These are phyloP conservation scores for Myotis brandtii DNA, from an alignment of 2,113 vertebrate species.

Conservation along the genomic window DNA sequence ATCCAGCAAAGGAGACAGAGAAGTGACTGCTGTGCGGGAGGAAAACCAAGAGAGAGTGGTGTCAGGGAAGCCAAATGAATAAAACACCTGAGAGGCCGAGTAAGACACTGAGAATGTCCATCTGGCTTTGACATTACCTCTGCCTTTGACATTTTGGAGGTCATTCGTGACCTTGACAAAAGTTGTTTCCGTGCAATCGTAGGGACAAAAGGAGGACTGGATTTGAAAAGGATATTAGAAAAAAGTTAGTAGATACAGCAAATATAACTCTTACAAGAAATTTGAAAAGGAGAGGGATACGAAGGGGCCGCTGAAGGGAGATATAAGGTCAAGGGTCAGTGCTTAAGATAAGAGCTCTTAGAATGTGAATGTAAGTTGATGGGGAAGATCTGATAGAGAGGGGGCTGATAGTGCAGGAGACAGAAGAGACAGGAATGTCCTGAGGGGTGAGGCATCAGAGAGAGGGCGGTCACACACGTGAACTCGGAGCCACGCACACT, in stretches of 20 bases:
- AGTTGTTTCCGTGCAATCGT: not conserved
- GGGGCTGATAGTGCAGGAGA: accelerated
- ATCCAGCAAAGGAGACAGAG: not conserved
- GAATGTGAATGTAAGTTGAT: not conserved
- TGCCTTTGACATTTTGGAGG: not conserved
- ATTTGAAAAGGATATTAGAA: not conserved
- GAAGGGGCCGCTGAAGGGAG: not conserved
- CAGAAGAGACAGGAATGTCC: not conserved
- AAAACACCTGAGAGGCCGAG: not conserved
- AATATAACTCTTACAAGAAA: not conserved
- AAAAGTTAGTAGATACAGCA: not conserved
- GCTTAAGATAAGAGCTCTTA: not conserved
- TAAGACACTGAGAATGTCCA: not conserved
- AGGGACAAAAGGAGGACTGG: not conserved
- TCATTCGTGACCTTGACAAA: not conserved
- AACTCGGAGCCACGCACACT: not conserved
- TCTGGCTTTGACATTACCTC: not conserved
- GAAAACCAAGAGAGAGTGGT: not conserved
- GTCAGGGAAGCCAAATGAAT: too few relatives aligned
- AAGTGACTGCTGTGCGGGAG: accelerated
- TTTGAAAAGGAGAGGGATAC: not conserved
- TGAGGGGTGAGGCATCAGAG: not conserved
- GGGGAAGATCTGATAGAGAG: not conserved
- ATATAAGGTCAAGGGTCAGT: not conserved
- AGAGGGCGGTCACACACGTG: accelerated